Percentiles rank a stretch among this genome's conserved stretches.
phyloP scores from a whole-genome alignment of 2,113 vertebrate species.

The Hydrochoerus hydrochaeris region DNA sequence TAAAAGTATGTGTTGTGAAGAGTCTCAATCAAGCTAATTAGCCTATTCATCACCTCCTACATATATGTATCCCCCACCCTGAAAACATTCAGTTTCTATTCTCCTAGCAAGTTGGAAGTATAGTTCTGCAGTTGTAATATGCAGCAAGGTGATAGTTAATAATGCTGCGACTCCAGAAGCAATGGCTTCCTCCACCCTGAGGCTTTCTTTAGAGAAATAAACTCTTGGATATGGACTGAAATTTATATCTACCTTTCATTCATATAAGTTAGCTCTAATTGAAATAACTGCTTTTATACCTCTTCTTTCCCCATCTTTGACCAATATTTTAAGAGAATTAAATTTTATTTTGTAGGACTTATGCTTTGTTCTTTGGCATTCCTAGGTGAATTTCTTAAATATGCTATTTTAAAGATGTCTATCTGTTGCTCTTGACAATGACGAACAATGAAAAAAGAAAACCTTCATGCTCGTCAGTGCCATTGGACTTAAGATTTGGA shows the following conservation, averaged over 20 bases:
- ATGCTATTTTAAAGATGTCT: conserved; percentile 58
- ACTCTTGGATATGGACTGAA: neutral
- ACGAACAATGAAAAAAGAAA: conserved; percentile 63
- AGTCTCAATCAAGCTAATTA: neutral
- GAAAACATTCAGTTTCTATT: neutral
- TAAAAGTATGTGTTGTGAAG: neutral
- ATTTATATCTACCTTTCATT: neutral
- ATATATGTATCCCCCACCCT: too few species aligned
- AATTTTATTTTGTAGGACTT: conserved; percentile 15
- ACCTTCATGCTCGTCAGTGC: conserved; percentile 50
- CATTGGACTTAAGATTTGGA: conserved; percentile 67
- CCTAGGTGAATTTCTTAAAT: conserved; percentile 7
- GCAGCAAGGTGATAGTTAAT: neutral
- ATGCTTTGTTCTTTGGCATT: conserved; percentile 49
- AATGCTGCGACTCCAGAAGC: neutral
- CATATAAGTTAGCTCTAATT: neutral
- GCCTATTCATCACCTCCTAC: neutral
- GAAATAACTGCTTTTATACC: conserved; percentile 23
- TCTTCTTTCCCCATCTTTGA: neutral
- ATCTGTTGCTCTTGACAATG: conserved; percentile 57
- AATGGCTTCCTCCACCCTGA: neutral
- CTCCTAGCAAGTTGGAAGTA: neutral
- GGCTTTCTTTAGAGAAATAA: too few species aligned
- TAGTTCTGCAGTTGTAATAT: neutral
- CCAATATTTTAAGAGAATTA: neutral